Evolutionary conservation across 2,888 invertebrate genomes (phyloP).

Genomic region (Lasius fuliginosus): DNA sequence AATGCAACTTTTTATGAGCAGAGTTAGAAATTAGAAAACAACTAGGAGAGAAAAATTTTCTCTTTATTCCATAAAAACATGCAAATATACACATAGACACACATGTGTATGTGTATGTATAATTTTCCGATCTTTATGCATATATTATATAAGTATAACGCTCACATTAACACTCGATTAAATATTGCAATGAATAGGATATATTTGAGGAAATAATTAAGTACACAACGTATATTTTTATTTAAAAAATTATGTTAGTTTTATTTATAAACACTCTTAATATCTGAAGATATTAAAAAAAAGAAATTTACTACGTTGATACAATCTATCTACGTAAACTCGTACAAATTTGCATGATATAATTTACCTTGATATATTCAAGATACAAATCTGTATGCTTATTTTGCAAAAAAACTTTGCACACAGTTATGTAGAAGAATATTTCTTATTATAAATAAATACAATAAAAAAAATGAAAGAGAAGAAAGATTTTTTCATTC

Average conservation of each 20-base stretch:
- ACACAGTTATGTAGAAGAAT: constrained; percentile 32
- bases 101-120: not conserved
- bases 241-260: constrained; percentile 1
- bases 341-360: constrained; percentile 28
- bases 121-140: not conserved
- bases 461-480: constrained; percentile 23
- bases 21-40: not conserved
- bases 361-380: constrained; percentile 28
- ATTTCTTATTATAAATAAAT: constrained; percentile 37
- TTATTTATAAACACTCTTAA: constrained; percentile 22
- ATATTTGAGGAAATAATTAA: not conserved
- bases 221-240: not conserved
- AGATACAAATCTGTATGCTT: constrained; percentile 21
- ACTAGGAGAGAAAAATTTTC: not conserved
- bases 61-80: not conserved
- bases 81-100: not conserved
- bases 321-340: constrained; percentile 3
- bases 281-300: constrained; percentile 22
- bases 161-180: constrained; percentile 5
- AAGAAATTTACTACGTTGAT: constrained; percentile 26
- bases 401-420: constrained; percentile 8
- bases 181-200: not conserved
- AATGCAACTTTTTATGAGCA: not conserved
- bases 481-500: not conserved
- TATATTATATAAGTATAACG: not conserved